These are phyloP conservation scores for Columba janthina DNA, from an alignment of 2,113 vertebrate species.

Conservation along the genomic window DNA sequence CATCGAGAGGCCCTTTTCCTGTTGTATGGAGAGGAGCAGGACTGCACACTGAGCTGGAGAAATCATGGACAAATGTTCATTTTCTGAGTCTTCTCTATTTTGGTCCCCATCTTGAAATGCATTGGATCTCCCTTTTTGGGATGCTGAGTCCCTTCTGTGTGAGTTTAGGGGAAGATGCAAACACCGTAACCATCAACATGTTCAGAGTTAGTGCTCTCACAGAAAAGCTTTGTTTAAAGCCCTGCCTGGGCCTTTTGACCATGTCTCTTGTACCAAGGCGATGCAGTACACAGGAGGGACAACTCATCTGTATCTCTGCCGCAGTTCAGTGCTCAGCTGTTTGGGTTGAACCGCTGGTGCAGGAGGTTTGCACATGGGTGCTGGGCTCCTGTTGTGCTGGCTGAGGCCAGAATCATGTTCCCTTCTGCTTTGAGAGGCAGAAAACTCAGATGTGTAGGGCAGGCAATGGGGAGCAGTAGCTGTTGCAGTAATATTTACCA, in stretches of 20 bases:
- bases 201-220: neutral
- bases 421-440: neutral
- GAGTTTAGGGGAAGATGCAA: neutral
- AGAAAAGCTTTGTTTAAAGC: neutral
- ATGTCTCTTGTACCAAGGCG: rapidly evolving
- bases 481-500: neutral
- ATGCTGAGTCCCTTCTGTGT: rapidly evolving
- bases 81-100: neutral
- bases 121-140: neutral
- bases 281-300: neutral
- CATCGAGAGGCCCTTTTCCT: neutral
- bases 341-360: neutral
- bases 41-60: neutral
- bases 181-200: rapidly evolving
- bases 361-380: neutral
- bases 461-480: neutral
- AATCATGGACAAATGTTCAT: neutral
- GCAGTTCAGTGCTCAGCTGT: rapidly evolving
- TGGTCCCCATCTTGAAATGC: neutral
- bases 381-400: neutral
- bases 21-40: neutral
- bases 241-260: neutral
- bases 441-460: neutral
- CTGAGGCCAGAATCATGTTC: rapidly evolving
- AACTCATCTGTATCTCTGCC: neutral